These are phyloP conservation scores for Meloidogyne floridensis DNA, from an alignment of 1,140 invertebrate species.

Conservation along the genomic window DNA sequence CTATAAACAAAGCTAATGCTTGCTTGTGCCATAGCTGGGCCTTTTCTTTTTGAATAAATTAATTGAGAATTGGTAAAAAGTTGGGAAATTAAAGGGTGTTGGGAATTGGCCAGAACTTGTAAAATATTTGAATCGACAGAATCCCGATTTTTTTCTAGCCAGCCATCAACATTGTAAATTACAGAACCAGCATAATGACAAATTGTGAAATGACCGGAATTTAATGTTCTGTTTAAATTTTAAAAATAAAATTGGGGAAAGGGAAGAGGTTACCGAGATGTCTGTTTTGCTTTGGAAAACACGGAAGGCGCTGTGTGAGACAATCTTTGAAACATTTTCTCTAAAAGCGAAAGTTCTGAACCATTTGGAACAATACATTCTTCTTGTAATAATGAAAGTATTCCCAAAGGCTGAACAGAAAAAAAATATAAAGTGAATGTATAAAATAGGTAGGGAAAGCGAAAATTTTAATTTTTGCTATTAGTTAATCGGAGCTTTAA, in stretches of 20 bases:
- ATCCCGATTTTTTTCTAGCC: constrained; percentile 99
- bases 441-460: no score
- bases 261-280: constrained; percentile 35
- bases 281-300: constrained; percentile 61
- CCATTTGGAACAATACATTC: constrained; percentile 99
- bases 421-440: not conserved
- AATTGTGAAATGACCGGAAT: constrained; percentile 82
- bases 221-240: not conserved
- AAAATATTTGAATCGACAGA: constrained; percentile 76
- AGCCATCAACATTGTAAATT: constrained; percentile 91
- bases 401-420: constrained; percentile 89
- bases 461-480: no score
- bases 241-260: no score
- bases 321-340: constrained; percentile 76
- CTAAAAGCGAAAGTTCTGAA: constrained; percentile 92
- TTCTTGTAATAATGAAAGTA: constrained; percentile 98
- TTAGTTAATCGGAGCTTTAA: no score
- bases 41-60: not conserved
- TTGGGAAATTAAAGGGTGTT: constrained; percentile 35
- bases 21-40: constrained; percentile 19
- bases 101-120: constrained; percentile 35
- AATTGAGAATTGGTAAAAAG: constrained; percentile 23
- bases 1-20: constrained; percentile 27
- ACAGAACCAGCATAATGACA: constrained; percentile 97
- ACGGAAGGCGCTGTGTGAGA: constrained; percentile 24